phyloP scores from a whole-genome alignment of 2,797 vertebrate genomes.

The Pangasius larnaudii region DNA sequence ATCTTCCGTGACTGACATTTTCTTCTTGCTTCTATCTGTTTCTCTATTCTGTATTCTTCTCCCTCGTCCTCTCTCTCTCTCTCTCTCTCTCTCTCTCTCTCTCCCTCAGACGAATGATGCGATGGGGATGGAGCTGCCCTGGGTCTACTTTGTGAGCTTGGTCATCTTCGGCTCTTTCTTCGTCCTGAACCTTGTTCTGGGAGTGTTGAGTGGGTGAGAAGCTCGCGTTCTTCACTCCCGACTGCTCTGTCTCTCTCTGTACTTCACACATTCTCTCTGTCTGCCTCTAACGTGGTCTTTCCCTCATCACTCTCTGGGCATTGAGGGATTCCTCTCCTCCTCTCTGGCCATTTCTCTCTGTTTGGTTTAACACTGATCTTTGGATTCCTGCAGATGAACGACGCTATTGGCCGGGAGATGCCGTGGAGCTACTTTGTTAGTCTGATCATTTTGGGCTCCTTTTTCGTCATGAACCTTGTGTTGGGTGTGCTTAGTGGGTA shows the following conservation, averaged over 20 bases:
- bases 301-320: background rate
- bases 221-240: slow-evolving; percentile 78
- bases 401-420: slow-evolving; percentile 93
- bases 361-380: slow-evolving; percentile 52
- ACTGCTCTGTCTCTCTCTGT: slow-evolving; percentile 5
- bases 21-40: background rate
- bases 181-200: slow-evolving; percentile 99
- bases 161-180: slow-evolving; percentile 99
- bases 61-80: background rate
- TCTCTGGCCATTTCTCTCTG: slow-evolving; percentile 63
- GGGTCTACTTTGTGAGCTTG: slow-evolving; percentile 99
- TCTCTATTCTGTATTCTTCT: slow-evolving; percentile 7
- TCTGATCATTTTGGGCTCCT: slow-evolving; percentile 98
- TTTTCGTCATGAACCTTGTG: slow-evolving; percentile 99
- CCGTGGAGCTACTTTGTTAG: slow-evolving; percentile 99
- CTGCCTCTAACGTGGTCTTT: background rate
- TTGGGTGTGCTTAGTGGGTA: slow-evolving; percentile 99
- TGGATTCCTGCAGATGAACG: slow-evolving; percentile 88
- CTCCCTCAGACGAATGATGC: slow-evolving; percentile 96
- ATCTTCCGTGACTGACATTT: background rate
- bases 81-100: slow-evolving; percentile 20
- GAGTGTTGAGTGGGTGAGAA: slow-evolving; percentile 99
- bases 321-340: slow-evolving; percentile 57
- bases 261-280: slow-evolving; percentile 1
- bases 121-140: slow-evolving; percentile 99